Evolutionary conservation across 2,888 invertebrate species (phyloP).

Genomic region (Agrilus mali): DNA sequence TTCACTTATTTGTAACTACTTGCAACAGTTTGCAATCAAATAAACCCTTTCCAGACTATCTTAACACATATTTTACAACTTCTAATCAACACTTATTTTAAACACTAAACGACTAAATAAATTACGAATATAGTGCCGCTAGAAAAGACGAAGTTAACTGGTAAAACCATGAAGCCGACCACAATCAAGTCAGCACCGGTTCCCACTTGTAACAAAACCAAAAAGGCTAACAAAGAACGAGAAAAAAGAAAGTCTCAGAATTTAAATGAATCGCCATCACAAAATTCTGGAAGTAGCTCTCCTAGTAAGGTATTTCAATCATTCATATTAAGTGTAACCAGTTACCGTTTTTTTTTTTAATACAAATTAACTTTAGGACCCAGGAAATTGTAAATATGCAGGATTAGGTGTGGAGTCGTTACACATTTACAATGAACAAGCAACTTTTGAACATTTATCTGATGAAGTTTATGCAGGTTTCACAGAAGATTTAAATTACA

Average conservation of each 20-base stretch:
- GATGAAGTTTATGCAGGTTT: conserved; percentile 26
- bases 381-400: conserved; percentile 22
- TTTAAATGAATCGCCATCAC: conserved; percentile 12
- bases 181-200: not conserved
- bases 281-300: conserved; percentile 22
- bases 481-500: conserved; percentile 31
- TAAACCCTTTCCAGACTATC: too few relatives aligned
- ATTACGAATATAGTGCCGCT: too few relatives aligned
- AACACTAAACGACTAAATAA: too few relatives aligned
- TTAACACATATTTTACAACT: too few relatives aligned
- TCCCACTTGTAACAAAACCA: conserved; percentile 19
- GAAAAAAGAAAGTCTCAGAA: conserved; percentile 23
- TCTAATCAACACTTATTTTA: too few relatives aligned
- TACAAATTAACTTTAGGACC: conserved; percentile 21
- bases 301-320: conserved; percentile 21
- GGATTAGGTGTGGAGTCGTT: conserved; percentile 28
- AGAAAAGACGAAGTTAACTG: too few relatives aligned
- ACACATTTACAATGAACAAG: conserved; percentile 26
- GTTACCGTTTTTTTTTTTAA: too few relatives aligned
- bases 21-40: too few relatives aligned
- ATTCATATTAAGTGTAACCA: not conserved
- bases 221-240: conserved; percentile 22
- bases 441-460: conserved; percentile 22
- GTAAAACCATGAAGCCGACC: conserved; percentile 8
- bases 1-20: too few relatives aligned